Evolutionary conservation across 2,113 vertebrate species (phyloP).

Genomic region (Urocynchramus pylzowi): DNA sequence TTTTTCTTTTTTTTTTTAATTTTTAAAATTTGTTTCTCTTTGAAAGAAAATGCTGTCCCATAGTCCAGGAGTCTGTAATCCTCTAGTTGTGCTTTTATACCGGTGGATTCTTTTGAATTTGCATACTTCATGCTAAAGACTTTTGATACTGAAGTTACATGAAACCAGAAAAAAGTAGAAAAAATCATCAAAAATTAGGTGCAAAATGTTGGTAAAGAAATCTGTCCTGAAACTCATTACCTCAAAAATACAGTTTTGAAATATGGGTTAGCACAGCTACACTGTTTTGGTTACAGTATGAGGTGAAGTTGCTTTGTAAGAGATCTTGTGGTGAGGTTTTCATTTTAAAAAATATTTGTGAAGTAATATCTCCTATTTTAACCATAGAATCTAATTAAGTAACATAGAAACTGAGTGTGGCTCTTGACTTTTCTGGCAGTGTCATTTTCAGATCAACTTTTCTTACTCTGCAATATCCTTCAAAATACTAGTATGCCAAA

Average conservation of each 20-base stretch:
- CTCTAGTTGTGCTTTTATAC: neutral
- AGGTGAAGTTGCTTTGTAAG: neutral
- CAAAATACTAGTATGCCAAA: neutral
- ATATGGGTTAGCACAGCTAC: neutral
- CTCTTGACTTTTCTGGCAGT: neutral
- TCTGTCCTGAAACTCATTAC: neutral
- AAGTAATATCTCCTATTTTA: neutral
- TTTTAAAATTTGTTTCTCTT: neutral
- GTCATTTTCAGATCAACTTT: neutral
- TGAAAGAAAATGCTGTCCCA: neutral
- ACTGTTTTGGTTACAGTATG: conserved; percentile 10
- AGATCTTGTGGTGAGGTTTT: conserved; percentile 9
- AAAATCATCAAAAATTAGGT: neutral
- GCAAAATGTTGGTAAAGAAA: conserved; percentile 24
- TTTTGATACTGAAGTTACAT: neutral
- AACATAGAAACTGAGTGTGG: neutral
- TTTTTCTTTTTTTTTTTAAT: neutral
- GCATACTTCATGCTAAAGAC: neutral
- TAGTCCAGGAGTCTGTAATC: neutral
- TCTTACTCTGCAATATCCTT: neutral
- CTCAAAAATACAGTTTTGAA: conserved; percentile 39
- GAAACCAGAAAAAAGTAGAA: neutral
- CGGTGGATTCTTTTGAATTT: neutral
- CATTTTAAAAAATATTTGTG: neutral
- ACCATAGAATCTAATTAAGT: neutral